Percentiles rank a stretch among this genome's conserved stretches.
Conservation (phyloP, 2,888 invertebrate genomes). For the Orthonevra nobilis region DNA sequence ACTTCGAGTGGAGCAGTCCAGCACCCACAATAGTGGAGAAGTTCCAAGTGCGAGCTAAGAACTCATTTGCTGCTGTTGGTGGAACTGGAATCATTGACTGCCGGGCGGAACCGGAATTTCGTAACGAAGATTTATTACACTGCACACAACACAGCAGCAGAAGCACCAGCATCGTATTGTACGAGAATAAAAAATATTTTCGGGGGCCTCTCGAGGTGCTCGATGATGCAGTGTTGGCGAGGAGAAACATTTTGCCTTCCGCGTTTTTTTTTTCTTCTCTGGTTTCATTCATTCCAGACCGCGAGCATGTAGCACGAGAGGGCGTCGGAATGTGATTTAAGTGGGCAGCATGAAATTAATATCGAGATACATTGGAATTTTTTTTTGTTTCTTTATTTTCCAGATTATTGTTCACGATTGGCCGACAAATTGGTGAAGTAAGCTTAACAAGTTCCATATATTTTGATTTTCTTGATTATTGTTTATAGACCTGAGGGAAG, state of each 20-base stretch:
- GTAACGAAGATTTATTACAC: conserved; percentile 65
- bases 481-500: too few relatives aligned
- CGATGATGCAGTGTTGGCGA: conserved; percentile 6
- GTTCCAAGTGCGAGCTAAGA: conserved; percentile 4
- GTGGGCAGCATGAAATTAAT: conserved; percentile 49
- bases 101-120: conserved; percentile 56
- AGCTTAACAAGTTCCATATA: conserved; percentile 38
- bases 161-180: too few relatives aligned
- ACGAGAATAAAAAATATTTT: too few relatives aligned
- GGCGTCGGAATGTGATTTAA: conserved; percentile 37
- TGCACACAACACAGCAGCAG: conserved; percentile 18
- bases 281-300: too few relatives aligned
- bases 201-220: conserved; percentile 8
- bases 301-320: conserved; percentile 2
- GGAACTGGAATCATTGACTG: conserved; percentile 14
- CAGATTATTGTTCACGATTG: conserved; percentile 41
- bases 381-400: conserved; percentile 9
- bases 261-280: neutral
- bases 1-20: conserved; percentile 45
- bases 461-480: conserved; percentile 30
- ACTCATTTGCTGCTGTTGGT: conserved; percentile 31
- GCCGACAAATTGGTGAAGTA: conserved; percentile 41
- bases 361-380: conserved; percentile 17
- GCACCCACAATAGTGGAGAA: conserved; percentile 22
- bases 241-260: conserved; percentile 31